phyloP scores from a whole-genome alignment of 2,113 vertebrate species.

The Glaucidium brasilianum region DNA sequence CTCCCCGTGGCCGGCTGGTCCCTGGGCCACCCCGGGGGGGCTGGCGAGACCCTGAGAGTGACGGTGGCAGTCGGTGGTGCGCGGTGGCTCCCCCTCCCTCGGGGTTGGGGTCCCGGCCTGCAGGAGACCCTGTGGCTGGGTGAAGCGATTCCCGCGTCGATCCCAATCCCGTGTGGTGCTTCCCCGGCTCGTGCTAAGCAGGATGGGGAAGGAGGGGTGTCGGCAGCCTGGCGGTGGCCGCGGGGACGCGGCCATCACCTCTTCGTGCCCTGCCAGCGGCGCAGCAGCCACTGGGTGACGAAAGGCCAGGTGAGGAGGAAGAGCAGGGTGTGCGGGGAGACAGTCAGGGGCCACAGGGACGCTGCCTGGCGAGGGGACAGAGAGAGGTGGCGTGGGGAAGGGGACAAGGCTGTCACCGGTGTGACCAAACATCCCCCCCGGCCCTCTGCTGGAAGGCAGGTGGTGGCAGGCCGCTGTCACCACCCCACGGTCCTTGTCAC shows the following conservation, averaged over 20 bases:
- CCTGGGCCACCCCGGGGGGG: background rate
- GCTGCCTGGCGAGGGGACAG: background rate
- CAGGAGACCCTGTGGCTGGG: background rate
- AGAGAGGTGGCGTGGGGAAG: accelerated
- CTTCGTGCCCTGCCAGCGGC: constrained; percentile 76
- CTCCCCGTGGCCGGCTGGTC: accelerated
- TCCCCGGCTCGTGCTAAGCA: background rate
- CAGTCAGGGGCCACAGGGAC: constrained; percentile 30
- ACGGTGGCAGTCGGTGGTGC: background rate
- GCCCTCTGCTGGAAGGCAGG: background rate
- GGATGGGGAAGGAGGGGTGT: background rate
- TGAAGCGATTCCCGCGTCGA: background rate
- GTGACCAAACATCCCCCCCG: background rate
- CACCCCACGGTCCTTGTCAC: background rate
- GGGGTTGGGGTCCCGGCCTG: background rate
- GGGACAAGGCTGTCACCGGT: background rate
- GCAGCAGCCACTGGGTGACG: constrained; percentile 83
- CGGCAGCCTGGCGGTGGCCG: background rate
- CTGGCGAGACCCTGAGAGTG: background rate
- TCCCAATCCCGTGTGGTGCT: background rate
- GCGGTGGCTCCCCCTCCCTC: background rate
- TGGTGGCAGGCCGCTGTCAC: background rate
- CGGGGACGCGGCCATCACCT: constrained; percentile 34
- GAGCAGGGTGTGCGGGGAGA: constrained; percentile 72
- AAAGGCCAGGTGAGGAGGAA: constrained; percentile 94